These are phyloP conservation scores for Panzeria rudis DNA, from an alignment of 2,888 invertebrate species.

Conservation along the genomic window DNA sequence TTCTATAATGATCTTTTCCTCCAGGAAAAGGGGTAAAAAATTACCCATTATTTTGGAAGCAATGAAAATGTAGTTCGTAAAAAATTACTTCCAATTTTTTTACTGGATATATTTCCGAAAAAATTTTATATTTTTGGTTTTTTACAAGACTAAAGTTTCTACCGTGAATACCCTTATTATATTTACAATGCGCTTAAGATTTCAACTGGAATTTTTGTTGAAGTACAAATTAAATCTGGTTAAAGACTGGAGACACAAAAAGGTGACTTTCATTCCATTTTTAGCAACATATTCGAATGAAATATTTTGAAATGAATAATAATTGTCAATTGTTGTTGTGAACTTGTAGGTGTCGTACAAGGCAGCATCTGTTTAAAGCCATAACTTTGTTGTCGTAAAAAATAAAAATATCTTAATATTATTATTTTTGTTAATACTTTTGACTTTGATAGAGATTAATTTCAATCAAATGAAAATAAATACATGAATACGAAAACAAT, in stretches of 20 bases:
- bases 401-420: conserved; percentile 8
- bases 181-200: background rate
- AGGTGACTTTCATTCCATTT: conserved; percentile 26
- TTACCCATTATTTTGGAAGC: no score
- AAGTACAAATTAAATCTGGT: background rate
- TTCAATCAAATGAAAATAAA: conserved; percentile 54
- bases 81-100: no score
- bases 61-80: no score
- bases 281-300: conserved; percentile 17
- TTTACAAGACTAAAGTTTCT: background rate
- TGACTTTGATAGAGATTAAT: conserved; percentile 65
- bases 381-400: conserved; percentile 29
- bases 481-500: background rate
- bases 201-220: background rate
- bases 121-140: background rate
- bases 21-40: no score
- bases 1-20: no score
- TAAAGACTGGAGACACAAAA: background rate
- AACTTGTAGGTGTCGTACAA: conserved; percentile 62
- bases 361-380: conserved; percentile 60
- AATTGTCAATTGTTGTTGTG: conserved; percentile 11
- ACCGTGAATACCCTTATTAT: background rate
- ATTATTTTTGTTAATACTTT: conserved; percentile 9
- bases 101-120: no score
- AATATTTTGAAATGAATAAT: conserved; percentile 11